These are phyloP conservation scores for Scelioninae gen. 2 DNA, from an alignment of 2,888 invertebrate species.

Conservation along the genomic window DNA sequence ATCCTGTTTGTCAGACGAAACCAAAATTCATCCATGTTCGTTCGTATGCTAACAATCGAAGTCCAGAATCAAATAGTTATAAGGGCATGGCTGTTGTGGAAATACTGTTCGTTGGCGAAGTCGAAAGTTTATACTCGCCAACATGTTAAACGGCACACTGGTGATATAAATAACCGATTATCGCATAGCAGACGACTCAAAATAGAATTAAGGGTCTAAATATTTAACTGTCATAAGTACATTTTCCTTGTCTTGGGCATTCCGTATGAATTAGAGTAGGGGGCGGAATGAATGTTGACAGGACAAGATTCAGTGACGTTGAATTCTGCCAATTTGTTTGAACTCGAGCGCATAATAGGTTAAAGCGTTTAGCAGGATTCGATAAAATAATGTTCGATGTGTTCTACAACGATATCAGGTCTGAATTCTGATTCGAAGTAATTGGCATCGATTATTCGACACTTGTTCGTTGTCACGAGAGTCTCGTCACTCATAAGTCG, in stretches of 20 bases:
- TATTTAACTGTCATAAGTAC: slow-evolving; percentile 58
- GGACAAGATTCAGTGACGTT: neutral
- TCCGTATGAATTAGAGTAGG: neutral
- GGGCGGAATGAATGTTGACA: slow-evolving; percentile 1
- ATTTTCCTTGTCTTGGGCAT: slow-evolving; percentile 22
- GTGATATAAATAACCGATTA: slow-evolving; percentile 74
- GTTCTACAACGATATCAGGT: too few relatives aligned
- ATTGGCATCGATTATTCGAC: too few relatives aligned
- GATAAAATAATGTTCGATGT: slow-evolving; percentile 14
- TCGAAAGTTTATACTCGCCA: slow-evolving; percentile 55
- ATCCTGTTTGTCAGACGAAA: slow-evolving; percentile 71
- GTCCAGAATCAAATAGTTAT: slow-evolving; percentile 18
- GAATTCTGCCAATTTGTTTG: neutral
- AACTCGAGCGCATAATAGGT: slow-evolving; percentile 25
- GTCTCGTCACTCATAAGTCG: too few relatives aligned
- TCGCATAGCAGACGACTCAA: slow-evolving; percentile 70
- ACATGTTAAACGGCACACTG: slow-evolving; percentile 67
- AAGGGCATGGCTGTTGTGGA: slow-evolving; percentile 47
- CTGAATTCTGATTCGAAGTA: too few relatives aligned
- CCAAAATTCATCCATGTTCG: slow-evolving; percentile 72
- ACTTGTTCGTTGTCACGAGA: too few relatives aligned
- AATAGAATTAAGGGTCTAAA: slow-evolving; percentile 68
- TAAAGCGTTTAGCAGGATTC: slow-evolving; percentile 9
- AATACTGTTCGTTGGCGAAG: slow-evolving; percentile 52
- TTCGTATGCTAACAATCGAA: slow-evolving; percentile 26